Evolutionary conservation across 1,140 invertebrate genomes (phyloP).

Genomic region (Neotoxoptera formosana): DNA sequence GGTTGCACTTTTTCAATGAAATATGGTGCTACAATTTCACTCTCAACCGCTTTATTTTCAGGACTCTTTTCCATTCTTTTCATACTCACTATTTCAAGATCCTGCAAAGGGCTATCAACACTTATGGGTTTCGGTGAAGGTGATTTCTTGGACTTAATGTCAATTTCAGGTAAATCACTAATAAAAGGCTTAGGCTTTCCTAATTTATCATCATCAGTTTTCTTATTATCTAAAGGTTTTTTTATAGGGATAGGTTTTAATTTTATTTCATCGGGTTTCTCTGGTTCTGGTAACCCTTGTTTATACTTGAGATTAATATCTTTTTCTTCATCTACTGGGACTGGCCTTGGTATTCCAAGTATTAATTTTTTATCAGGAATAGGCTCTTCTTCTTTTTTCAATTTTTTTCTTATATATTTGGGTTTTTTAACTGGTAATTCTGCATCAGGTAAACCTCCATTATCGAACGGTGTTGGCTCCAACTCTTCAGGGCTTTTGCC

Average conservation of each 20-base stretch:
- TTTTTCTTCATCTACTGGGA: constrained; percentile 62
- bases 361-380: constrained; percentile 63
- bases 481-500: constrained; percentile 59
- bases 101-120: constrained; percentile 66
- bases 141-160: constrained; percentile 57
- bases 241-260: constrained; percentile 59
- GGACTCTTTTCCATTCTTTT: constrained; percentile 62
- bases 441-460: constrained; percentile 59
- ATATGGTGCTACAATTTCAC: constrained; percentile 68
- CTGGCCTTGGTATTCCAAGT: constrained; percentile 63
- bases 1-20: constrained; percentile 77
- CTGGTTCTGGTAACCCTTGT: constrained; percentile 63
- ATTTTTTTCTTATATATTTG: constrained; percentile 61
- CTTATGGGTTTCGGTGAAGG: constrained; percentile 11
- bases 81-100: constrained; percentile 67
- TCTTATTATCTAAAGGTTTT: constrained; percentile 58
- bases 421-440: constrained; percentile 60
- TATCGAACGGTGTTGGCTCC: constrained; percentile 55
- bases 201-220: constrained; percentile 57
- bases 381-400: constrained; percentile 60
- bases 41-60: constrained; percentile 49
- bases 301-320: constrained; percentile 65
- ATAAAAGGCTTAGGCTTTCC: constrained; percentile 63
- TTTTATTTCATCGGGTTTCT: constrained; percentile 61
- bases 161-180: constrained; percentile 62